Conservation (phyloP, 2,888 invertebrate species). For the Anodontia alba region DNA sequence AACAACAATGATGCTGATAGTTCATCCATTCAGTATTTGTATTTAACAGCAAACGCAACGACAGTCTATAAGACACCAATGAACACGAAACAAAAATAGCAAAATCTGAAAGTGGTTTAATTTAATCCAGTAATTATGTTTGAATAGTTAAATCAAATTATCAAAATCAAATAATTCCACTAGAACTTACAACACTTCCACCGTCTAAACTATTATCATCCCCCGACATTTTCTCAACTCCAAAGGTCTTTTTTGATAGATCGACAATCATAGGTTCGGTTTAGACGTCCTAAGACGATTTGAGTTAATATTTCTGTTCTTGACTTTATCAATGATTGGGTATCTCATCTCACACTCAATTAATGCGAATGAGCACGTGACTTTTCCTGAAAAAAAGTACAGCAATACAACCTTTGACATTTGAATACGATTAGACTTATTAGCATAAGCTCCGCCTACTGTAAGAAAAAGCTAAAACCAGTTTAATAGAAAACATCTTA, state of each 20-base stretch:
- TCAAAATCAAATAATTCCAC: not conserved
- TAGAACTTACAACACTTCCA: conserved; percentile 51
- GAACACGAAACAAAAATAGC: no score
- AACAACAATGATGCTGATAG: no score
- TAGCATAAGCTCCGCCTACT: conserved; percentile 34
- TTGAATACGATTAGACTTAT: conserved; percentile 35
- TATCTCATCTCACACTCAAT: conserved; percentile 63
- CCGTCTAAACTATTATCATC: conserved; percentile 64
- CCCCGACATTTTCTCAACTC: conserved; percentile 62
- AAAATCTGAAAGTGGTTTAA: no score
- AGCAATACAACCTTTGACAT: conserved; percentile 62
- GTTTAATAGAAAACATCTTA: no score
- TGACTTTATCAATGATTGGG: conserved; percentile 56
- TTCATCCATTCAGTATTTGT: no score
- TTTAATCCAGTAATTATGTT: no score
- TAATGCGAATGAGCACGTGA: conserved; percentile 75
- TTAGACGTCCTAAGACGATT: conserved; percentile 51
- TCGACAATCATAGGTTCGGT: conserved; percentile 62
- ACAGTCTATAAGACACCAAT: no score
- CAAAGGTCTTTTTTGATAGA: conserved; percentile 60
- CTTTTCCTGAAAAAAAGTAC: conserved; percentile 53
- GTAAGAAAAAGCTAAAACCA: no score
- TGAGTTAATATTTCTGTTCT: conserved; percentile 63
- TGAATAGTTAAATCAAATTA: no score
- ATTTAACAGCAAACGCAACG: no score